Evolutionary conservation across 2,797 vertebrate genomes (phyloP), one percentile per base, ranked within the genome.

Genomic region (Galaxias olidus): DNA sequence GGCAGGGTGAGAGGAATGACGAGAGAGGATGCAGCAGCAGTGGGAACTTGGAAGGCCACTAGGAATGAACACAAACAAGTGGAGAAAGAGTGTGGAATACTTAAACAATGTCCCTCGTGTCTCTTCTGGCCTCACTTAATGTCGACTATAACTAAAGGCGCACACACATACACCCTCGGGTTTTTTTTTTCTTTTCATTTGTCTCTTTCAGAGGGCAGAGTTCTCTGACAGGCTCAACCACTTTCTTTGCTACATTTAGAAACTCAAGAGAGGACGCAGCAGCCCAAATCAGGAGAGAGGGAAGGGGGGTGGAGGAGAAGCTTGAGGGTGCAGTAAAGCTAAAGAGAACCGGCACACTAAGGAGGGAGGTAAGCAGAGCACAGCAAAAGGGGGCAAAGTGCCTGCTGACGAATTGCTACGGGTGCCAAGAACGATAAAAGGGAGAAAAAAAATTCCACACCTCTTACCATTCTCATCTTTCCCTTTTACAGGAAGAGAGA

Each of bases 391-490:
- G 82, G 82, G 75, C 79, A 82, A 80, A 88, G 86, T 76, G 77
- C 73, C 79, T 80, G 76, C 81, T 86, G 88, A 88, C 72, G 54
- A 82, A 87, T 85, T 18, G 71, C 86, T 79, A 85, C 71, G 81
- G 86, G 83, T 90, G 90, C 87, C 88, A 91, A 90, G 76, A 85
- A 81, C n/a, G 78, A 85, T 85, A 72, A 57, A 59, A 8, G 9
- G 46, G 7, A 1, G 44, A 53, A 75, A 78, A 80, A 56, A 76
- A 84, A 68, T 13, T 86, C 85, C 86, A 88, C 84, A 90, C 88
- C 84, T 89, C 82, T 87, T 80, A 81, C 71, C 72, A 68, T 79
- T 73, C 30, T 48, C 42, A 63, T 46, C 69, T 53, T 59, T 49
- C 47, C 78, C 69, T 69, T 79, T 67, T 50, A 62, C 50, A 68